Evolutionary conservation across 2,888 invertebrate species (phyloP), one percentile per base, ranked within the genome.

Genomic region (Apamea monoglypha): DNA sequence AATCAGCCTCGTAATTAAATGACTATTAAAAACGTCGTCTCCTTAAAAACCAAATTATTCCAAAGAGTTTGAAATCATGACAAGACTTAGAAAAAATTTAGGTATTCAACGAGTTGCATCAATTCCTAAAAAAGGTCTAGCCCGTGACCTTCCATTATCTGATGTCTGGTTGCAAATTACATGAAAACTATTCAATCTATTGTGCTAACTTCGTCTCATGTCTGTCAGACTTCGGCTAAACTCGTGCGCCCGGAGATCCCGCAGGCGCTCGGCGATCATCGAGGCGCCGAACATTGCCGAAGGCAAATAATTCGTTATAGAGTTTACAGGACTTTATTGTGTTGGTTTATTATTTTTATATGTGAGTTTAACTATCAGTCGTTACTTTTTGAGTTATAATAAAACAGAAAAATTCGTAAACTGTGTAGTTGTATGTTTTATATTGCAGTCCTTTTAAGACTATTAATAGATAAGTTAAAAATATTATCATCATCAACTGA

Each of bases 131-230:
- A 77, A 64, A 78, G 44, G 76, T 76, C 82, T 80, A 73, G 40
- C 77, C 79, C 76, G 18, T 89, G 90, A 87, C 83, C 88, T 82
- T 36, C 14, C 36, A 32, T 59, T 90, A 89, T 89, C 89, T 66
- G 90, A 89, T 89, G 89, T 89, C 89, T 89, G 85, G 16, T 77
- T 85, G 85, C 82, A 90, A 89, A 89, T 90, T 71, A 83, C 73
- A 36, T 47, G 53, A 81, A 81, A 83, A 85, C 88, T 81, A 87
- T 84, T 86, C 83, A 87, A 68, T 80, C 71, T 90, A 84, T 90
- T 87, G 87, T 89, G 69, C 63, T 69, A 40, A 76, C 66, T 68
- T 61, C 53, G 63, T 67, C 44, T 63, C 64, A 40, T 47, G 76
- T 79, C 80, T 80, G 76, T 72, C 67, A 74, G 68, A 71, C 82